A percentile compares a stretch with the other conserved stretches of the same genome.
phyloP scores from a whole-genome alignment of 1,140 invertebrate genomes.

The Trachymyrmex cornetzi region DNA sequence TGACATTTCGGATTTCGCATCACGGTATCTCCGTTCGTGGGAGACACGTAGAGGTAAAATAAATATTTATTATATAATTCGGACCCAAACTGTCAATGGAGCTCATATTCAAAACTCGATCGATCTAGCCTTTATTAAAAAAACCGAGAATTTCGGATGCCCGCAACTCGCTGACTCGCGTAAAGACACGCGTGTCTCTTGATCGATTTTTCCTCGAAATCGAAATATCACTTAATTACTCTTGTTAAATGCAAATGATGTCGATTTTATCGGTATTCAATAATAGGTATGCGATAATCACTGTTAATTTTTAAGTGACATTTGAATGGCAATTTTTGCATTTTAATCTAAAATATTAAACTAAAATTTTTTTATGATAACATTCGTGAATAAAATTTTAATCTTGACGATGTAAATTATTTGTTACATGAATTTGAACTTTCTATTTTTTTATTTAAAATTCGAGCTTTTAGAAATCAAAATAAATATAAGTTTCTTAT shows the following conservation, averaged over 20 bases:
- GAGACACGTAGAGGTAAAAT: too few species aligned
- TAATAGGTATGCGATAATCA: neutral
- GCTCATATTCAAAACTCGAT: too few species aligned
- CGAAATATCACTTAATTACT: neutral
- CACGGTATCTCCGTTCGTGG: too few species aligned
- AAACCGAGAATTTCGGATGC: too few species aligned
- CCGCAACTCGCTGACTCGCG: too few species aligned
- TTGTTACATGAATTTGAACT: neutral
- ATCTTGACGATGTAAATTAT: neutral
- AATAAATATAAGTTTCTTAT: conserved; percentile 4
- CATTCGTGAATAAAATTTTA: neutral
- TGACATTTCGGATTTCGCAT: too few species aligned
- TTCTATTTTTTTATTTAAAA: neutral
- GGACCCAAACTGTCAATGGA: too few species aligned
- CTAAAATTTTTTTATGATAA: neutral
- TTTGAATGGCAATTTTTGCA: neutral
- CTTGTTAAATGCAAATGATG: neutral
- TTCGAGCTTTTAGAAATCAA: neutral
- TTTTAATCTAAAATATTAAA: neutral
- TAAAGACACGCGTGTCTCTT: too few species aligned
- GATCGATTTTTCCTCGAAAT: neutral
- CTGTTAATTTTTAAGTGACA: conserved; percentile 5
- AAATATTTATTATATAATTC: too few species aligned
- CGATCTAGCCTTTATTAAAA: too few species aligned
- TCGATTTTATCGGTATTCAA: neutral